phyloP scores from a whole-genome alignment of 2,888 invertebrate genomes.

The Opisthograptis luteolata region DNA sequence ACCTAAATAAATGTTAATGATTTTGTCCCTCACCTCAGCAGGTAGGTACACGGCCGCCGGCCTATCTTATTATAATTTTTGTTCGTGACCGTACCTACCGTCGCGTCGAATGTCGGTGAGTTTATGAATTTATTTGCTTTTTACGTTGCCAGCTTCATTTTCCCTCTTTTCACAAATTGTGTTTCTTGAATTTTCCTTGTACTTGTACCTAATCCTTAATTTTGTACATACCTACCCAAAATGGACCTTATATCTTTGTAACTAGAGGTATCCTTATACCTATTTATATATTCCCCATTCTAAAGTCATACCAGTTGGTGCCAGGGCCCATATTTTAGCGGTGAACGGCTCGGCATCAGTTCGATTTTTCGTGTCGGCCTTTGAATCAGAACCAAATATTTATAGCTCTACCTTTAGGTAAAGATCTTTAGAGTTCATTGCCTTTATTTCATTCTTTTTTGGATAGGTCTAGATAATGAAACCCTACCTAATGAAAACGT shows the following conservation, averaged over 20 bases:
- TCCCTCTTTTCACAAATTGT: constrained; percentile 30
- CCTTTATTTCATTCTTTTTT: neutral
- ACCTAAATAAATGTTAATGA: constrained; percentile 42
- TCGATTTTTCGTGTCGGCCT: constrained; percentile 18
- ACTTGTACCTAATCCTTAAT: constrained; percentile 15
- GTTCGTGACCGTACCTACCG: constrained; percentile 36
- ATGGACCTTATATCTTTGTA: constrained; percentile 3
- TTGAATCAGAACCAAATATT: constrained; percentile 19
- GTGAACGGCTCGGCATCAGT: constrained; percentile 4
- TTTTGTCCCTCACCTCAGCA: constrained; percentile 33
- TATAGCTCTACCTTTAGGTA: neutral
- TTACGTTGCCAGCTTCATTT: constrained; percentile 26
- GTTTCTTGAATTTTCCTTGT: constrained; percentile 28
- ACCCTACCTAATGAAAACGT: no score
- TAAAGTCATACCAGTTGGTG: constrained; percentile 20
- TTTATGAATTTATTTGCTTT: constrained; percentile 38
- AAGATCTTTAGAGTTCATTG: no score
- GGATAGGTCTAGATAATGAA: neutral
- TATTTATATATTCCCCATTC: constrained; percentile 22
- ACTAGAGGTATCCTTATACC: neutral
- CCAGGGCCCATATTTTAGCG: constrained; percentile 20
- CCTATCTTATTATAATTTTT: constrained; percentile 40
- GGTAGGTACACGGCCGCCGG: constrained; percentile 16
- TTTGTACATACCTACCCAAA: neutral
- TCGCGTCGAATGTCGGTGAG: constrained; percentile 35